These are phyloP conservation scores for Pseudomyrmex cubaensis DNA, from an alignment of 1,140 invertebrate species.

Conservation along the genomic window DNA sequence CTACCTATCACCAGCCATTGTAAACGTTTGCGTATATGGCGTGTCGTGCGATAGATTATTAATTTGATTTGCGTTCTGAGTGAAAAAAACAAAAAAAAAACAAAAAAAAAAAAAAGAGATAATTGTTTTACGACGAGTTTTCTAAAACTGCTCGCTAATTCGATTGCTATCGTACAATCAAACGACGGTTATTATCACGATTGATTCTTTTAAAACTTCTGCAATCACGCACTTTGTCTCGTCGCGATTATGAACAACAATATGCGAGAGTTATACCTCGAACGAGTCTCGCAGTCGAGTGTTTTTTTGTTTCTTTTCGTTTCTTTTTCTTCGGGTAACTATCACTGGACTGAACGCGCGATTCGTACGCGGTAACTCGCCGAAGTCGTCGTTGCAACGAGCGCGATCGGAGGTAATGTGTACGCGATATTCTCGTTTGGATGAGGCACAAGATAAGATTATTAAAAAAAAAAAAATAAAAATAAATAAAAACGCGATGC, in stretches of 20 bases:
- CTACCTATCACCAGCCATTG: conserved; percentile 62
- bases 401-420: too few species aligned
- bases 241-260: conserved; percentile 6
- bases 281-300: conserved; percentile 8
- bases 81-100: too few species aligned
- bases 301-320: neutral
- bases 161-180: conserved; percentile 17
- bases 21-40: neutral
- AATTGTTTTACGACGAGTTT: neutral
- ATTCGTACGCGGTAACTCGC: too few species aligned
- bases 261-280: neutral
- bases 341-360: too few species aligned
- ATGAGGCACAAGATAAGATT: neutral
- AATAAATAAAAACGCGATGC: conserved; percentile 37
- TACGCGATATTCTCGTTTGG: too few species aligned
- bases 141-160: conserved; percentile 33
- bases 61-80: neutral
- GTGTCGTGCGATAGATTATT: conserved; percentile 40
- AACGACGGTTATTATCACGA: neutral
- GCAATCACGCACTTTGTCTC: neutral
- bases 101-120: too few species aligned
- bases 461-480: neutral
- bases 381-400: too few species aligned
- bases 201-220: conserved; percentile 17
- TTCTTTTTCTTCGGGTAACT: neutral